Conservation (phyloP, 2,888 invertebrate genomes). For the Lasioglossum malachurum region DNA sequence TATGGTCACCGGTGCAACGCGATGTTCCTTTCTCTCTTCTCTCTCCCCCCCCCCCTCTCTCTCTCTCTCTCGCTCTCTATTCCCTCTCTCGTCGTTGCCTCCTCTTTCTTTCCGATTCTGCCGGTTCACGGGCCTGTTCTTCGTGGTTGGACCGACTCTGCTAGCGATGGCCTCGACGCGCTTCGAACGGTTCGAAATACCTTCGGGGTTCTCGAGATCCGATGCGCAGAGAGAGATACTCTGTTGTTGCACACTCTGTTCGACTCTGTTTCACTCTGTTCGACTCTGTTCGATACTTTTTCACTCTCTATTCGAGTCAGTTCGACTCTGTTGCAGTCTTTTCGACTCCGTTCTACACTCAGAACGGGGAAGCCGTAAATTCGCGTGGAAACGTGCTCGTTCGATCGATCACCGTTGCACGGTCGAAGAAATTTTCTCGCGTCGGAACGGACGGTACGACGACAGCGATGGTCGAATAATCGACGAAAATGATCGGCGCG, state of each 20-base stretch:
- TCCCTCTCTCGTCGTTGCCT: not conserved
- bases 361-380: not conserved
- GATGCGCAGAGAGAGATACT: not conserved
- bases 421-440: not conserved
- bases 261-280: no score
- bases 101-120: conserved; percentile 48
- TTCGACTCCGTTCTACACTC: not conserved
- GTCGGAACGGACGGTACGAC: not conserved
- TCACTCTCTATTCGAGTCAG: no score
- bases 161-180: conserved; percentile 50
- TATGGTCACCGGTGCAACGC: conserved; percentile 51
- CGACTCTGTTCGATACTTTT: no score
- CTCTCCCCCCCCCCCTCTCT: not conserved
- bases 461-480: not conserved
- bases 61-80: not conserved
- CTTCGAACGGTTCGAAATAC: not conserved
- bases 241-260: no score
- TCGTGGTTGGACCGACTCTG: conserved; percentile 60
- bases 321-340: no score
- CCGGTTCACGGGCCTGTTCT: conserved; percentile 60
- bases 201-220: not conserved
- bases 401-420: not conserved
- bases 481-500: conserved; percentile 7
- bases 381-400: not conserved
- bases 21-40: conserved; percentile 12